Base-by-base conservation (phyloP, 2,888 invertebrate genomes). In the Glaucopsyche alexis region DNA sequence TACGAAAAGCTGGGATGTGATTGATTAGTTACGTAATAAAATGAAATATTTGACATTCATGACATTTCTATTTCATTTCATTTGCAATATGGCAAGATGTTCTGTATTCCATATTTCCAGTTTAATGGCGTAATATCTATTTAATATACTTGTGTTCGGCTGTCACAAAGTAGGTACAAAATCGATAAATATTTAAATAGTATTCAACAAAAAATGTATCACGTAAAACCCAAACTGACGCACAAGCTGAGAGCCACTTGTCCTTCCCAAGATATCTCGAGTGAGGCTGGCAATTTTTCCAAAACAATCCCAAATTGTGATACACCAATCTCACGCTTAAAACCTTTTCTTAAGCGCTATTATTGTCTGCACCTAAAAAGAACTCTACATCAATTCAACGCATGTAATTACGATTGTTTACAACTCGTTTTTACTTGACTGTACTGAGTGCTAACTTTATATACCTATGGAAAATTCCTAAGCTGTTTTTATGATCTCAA, bases 231-330 rank as follows among this genome's bases (percentile, higher is more conserved):
- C 50, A 50, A 66, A 49, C 38, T 72, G 72, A 72, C 72, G 72
- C 50, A 72, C 49, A n/a, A 66, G 50, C 40, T 50, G 38, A 71
- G 74, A 66, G 65, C 50, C 52, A 72, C 55, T 73, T 74, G 73
- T 74, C 70, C 76, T 77, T 75, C 77, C 71, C 72, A 73, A 47
- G 69, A 75, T 75, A 75, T 76, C 75, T 73, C 74, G 11, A 40
- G 55, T 64, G 74, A 67, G 69, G 52, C 13, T 50, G 49, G 60
- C 42, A 50, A 72, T 49, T 47, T 69, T 69, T 69, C 19, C 49
- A 29, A 69, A 49, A 69, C 69, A 69, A 69, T 47, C 29, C 14
- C 69, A 42, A 67, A 19, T 60, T 52, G n/a, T 9, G 45, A 38
- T 47, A 40, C 45, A 29, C 50, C 11, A 74, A 55, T 67, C 45